Base-by-base conservation (phyloP, 1,140 invertebrate genomes). In the Bombyx mandarina region DNA sequence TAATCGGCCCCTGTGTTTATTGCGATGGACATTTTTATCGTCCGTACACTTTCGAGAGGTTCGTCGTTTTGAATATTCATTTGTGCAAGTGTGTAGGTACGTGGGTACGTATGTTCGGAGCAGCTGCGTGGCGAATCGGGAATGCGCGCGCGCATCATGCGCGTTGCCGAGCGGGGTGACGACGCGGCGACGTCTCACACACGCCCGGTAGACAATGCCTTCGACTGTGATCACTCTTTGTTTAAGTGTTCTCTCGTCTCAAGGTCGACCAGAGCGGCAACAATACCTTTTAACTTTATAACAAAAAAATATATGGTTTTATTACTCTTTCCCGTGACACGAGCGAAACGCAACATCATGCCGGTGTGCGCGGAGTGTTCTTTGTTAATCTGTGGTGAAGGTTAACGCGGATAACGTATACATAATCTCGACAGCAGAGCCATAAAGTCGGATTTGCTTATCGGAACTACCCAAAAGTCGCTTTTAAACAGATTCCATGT, bases 71-170 rank as follows among this genome's bases (percentile, higher is more conserved):
- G 63, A 66, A 67, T 71, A 65, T 67, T 65, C 66, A 61, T 69
- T 67, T 58, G 61, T 58, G 57, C 56, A 12, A 60, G 62, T 68
- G 59, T 67, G 58, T 53, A 56, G 35, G 35, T 45, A 10, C 49
- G 45, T 43, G 54, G n/a, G 45, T 12, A 6, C 6, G 9, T n/a
- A 22, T 10, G 48, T 44, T 44, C 53, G 55, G 45, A 46, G 45
- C 44, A 58, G 61, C 54, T 53, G 58, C 58, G 60, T 60, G 60
- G 68, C 81, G 69, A 84, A 84, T 84, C 67, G 63, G 76, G 77
- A 82, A 84, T 84, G 73, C 67, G 72, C 77, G 73, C 73, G 79
- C 71, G 62, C 69, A 73, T 69, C 77, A 77, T 70, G 73, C 65
- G 60, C 70, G 61, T 50, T 66, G 65, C 61, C 62, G 50, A 57